phyloP scores from a whole-genome alignment of 2,888 invertebrate genomes.

The Noctua fimbriata region DNA sequence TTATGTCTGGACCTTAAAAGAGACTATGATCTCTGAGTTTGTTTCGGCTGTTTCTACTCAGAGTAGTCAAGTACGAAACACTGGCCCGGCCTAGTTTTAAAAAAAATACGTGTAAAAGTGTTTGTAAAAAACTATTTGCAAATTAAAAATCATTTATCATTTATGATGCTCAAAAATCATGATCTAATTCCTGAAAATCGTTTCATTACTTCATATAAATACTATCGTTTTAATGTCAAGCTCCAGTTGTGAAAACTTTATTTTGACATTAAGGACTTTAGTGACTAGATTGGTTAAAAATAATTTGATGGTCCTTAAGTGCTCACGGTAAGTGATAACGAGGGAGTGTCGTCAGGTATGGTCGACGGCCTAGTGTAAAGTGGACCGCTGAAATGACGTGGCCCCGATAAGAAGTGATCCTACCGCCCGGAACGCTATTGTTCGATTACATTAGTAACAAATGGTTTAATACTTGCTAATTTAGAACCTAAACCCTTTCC shows the following conservation, averaged over 20 bases:
- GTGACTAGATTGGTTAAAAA: not conserved
- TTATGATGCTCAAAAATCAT: not conserved
- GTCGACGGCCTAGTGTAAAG: not conserved
- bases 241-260: not conserved
- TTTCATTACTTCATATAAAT: not conserved
- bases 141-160: too few species aligned
- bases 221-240: not conserved
- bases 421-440: not conserved
- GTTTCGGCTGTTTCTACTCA: too few species aligned
- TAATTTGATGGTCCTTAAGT: not conserved
- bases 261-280: not conserved
- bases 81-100: too few species aligned
- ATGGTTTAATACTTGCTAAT: not conserved
- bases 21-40: too few species aligned
- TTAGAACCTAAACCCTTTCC: not conserved
- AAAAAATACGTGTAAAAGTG: too few species aligned
- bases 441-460: not conserved
- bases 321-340: not conserved
- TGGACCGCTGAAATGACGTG: not conserved
- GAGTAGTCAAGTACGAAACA: too few species aligned
- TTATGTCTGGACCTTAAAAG: too few species aligned
- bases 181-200: not conserved
- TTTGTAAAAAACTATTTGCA: too few species aligned
- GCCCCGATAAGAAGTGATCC: not conserved
- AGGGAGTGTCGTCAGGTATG: not conserved